These are phyloP conservation scores for Sphyrna mokarran DNA, from an alignment of 2,113 vertebrate genomes.

Conservation along the genomic window DNA sequence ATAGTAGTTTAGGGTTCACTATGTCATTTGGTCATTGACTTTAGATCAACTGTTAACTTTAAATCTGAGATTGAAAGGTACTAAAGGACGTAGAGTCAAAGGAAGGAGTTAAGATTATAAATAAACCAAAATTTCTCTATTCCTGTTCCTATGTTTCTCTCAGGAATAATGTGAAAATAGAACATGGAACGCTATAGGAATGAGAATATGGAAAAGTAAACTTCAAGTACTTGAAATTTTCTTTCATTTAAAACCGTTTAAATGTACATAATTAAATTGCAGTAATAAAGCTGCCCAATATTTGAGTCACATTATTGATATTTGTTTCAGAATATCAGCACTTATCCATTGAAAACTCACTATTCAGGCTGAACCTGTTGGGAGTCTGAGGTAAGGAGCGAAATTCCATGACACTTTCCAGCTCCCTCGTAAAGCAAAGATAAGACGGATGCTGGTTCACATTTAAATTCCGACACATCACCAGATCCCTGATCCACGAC, in stretches of 20 bases:
- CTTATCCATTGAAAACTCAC: not conserved
- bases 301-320: not conserved
- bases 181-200: not conserved
- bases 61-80: too few relatives aligned
- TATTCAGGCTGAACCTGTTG: not conserved
- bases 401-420: not conserved
- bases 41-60: too few relatives aligned
- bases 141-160: too few relatives aligned
- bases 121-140: too few relatives aligned
- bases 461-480: not conserved
- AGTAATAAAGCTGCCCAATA: not conserved
- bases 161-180: not conserved
- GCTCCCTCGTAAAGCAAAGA: not conserved
- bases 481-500: too few relatives aligned
- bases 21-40: too few relatives aligned
- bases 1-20: too few relatives aligned
- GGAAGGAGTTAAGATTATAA: too few relatives aligned
- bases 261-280: not conserved
- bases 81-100: too few relatives aligned
- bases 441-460: not conserved
- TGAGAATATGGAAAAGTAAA: not conserved
- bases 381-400: not conserved
- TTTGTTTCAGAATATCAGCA: not conserved
- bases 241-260: not conserved
- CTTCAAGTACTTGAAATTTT: not conserved